Conservation (phyloP, 1,140 invertebrate genomes). For the Mactra quadrangularis region DNA sequence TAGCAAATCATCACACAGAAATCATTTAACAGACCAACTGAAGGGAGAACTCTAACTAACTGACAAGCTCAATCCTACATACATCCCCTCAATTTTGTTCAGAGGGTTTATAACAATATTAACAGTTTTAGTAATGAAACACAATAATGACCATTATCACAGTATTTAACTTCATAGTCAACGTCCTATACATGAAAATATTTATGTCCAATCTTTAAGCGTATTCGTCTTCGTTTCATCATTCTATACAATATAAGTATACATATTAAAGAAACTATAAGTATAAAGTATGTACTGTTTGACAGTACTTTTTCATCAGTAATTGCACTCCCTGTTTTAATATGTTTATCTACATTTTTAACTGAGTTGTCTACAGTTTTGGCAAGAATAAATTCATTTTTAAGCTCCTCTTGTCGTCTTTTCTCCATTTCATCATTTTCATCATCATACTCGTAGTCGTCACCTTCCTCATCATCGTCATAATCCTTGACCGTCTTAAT, state of each 20-base stretch:
- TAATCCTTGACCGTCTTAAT: constrained; percentile 53
- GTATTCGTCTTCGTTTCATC: constrained; percentile 24
- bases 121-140: too few relatives aligned
- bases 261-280: constrained; percentile 32
- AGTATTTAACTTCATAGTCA: not conserved
- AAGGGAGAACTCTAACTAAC: too few relatives aligned
- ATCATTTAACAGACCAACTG: too few relatives aligned
- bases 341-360: not conserved
- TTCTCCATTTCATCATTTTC: constrained; percentile 56
- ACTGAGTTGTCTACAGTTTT: constrained; percentile 18
- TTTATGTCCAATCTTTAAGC: constrained; percentile 28
- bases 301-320: constrained; percentile 16
- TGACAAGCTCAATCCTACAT: too few relatives aligned
- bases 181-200: constrained; percentile 51
- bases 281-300: constrained; percentile 21
- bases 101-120: too few relatives aligned
- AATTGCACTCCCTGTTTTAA: constrained; percentile 1
- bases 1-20: too few relatives aligned
- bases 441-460: constrained; percentile 58
- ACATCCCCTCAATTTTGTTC: too few relatives aligned
- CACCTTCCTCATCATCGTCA: constrained; percentile 52
- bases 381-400: constrained; percentile 48
- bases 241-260: constrained; percentile 30
- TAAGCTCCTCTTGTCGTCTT: constrained; percentile 35
- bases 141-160: constrained; percentile 8